A percentile compares a stretch with the other conserved stretches of the same genome.
Evolutionary conservation across 1,140 invertebrate genomes (phyloP).

Genomic region (Ganaspis sp.): DNA sequence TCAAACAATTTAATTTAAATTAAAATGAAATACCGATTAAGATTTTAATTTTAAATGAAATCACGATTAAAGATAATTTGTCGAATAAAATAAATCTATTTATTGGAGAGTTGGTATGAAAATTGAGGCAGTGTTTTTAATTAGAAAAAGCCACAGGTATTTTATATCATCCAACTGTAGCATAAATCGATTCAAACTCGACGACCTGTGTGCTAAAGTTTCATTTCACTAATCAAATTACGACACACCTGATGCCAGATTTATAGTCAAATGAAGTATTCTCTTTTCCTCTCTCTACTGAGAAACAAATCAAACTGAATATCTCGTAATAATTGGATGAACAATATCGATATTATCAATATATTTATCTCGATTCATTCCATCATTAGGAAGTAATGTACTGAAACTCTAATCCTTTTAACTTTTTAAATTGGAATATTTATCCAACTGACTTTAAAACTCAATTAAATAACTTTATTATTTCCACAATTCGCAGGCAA

Average conservation of each 20-base stretch:
- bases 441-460: not conserved
- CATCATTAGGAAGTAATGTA: not conserved
- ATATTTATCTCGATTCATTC: not conserved
- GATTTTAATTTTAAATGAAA: not conserved
- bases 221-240: constrained; percentile 18
- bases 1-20: too few relatives aligned
- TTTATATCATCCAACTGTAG: not conserved
- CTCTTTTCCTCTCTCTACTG: not conserved
- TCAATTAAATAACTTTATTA: not conserved
- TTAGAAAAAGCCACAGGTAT: constrained; percentile 3
- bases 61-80: not conserved
- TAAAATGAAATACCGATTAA: too few relatives aligned
- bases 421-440: not conserved
- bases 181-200: constrained; percentile 14
- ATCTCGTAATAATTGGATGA: constrained; percentile 18
- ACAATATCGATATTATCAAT: constrained; percentile 26
- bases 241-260: constrained; percentile 16
- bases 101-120: not conserved
- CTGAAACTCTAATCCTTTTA: not conserved
- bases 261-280: constrained; percentile 17
- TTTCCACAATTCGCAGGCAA: not conserved
- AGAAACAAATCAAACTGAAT: constrained; percentile 5
- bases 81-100: not conserved
- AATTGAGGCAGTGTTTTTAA: not conserved
- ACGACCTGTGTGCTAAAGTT: constrained; percentile 8